Evolutionary conservation across 2,113 vertebrate species (phyloP).

Genomic region (Alethe castanea): DNA sequence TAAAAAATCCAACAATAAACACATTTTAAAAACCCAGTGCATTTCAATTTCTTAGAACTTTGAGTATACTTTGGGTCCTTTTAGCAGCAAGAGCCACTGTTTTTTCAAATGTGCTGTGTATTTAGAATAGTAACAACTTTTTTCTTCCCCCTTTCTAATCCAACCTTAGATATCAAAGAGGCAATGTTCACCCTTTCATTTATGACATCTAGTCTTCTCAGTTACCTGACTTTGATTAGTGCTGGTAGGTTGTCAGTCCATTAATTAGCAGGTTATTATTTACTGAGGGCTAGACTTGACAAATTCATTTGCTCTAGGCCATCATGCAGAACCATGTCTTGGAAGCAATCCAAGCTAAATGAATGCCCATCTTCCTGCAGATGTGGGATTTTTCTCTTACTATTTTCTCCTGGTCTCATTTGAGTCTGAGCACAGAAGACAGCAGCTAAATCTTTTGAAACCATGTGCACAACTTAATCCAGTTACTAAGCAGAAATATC

Average conservation of each 20-base stretch:
- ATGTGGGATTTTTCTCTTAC: not conserved
- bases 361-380: not conserved
- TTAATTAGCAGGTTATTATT: not conserved
- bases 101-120: not conserved
- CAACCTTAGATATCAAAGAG: not conserved
- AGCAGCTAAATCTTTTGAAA: not conserved
- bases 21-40: not conserved
- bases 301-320: not conserved
- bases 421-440: not conserved
- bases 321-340: not conserved
- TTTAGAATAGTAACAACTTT: not conserved
- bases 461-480: not conserved
- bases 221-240: not conserved
- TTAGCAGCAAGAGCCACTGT: not conserved
- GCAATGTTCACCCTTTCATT: not conserved
- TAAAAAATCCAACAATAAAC: not conserved
- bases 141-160: not conserved
- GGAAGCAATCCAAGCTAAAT: not conserved
- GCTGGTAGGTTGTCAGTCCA: not conserved
- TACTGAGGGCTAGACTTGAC: not conserved
- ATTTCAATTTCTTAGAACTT: not conserved
- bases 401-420: not conserved
- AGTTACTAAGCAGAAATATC: not conserved
- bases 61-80: not conserved
- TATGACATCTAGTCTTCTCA: not conserved